Percentiles rank a stretch among this genome's conserved stretches.
Evolutionary conservation across 2,888 invertebrate species (phyloP).

Genomic region (Brenthis ino): DNA sequence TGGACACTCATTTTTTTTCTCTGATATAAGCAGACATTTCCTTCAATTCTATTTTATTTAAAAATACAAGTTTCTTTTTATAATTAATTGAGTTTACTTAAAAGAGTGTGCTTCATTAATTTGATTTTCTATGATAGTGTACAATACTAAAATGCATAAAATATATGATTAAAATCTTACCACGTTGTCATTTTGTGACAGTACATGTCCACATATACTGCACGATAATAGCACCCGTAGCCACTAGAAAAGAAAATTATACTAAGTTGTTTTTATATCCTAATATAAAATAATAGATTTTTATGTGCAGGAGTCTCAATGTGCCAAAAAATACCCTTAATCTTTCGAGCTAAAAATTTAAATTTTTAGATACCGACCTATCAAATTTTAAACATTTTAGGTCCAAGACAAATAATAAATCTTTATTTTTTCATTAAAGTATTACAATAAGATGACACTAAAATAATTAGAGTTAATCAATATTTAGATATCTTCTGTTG

Average conservation of each 20-base stretch:
- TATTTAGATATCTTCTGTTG: too few relatives aligned
- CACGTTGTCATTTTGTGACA: not conserved
- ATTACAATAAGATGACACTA: too few relatives aligned
- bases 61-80: not conserved
- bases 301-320: too few relatives aligned
- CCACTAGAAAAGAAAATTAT: slow-evolving; percentile 2
- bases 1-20: not conserved
- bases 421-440: too few relatives aligned
- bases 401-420: too few relatives aligned
- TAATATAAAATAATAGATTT: not conserved
- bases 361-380: too few relatives aligned
- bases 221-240: slow-evolving; percentile 4
- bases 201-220: not conserved
- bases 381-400: too few relatives aligned
- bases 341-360: too few relatives aligned
- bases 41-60: not conserved
- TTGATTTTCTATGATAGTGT: not conserved
- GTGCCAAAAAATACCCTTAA: not conserved
- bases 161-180: not conserved
- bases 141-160: too few relatives aligned
- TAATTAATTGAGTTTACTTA: not conserved
- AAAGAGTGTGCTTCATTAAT: not conserved
- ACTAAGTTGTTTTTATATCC: not conserved
- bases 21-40: not conserved
- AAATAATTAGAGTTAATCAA: too few relatives aligned